phyloP scores from a whole-genome alignment of 2,888 invertebrate genomes.

The Ischnus inquisitorius region DNA sequence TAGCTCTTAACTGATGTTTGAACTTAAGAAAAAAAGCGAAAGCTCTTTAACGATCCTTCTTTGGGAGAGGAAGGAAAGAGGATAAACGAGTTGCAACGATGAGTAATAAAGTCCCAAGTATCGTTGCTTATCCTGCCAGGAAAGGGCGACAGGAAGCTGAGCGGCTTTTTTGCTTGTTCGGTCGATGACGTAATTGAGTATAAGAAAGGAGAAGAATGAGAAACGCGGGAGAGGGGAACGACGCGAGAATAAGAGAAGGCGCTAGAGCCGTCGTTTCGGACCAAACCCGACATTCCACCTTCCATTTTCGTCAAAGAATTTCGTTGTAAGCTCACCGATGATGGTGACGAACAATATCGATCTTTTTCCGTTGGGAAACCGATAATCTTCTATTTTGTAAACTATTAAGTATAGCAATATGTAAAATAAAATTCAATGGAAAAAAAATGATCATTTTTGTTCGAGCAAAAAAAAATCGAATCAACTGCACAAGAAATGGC shows the following conservation, averaged over 20 bases:
- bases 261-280: neutral
- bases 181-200: conserved; percentile 43
- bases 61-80: neutral
- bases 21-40: neutral
- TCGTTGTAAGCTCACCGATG: too few species aligned
- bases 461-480: too few species aligned
- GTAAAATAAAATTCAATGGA: too few species aligned
- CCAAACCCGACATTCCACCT: too few species aligned
- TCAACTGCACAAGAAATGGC: too few species aligned
- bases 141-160: conserved; percentile 29
- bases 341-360: too few species aligned
- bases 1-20: neutral
- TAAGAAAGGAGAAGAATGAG: conserved; percentile 3
- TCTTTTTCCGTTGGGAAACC: too few species aligned
- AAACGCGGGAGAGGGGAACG: neutral
- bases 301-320: too few species aligned
- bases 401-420: too few species aligned
- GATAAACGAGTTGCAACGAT: conserved; percentile 5
- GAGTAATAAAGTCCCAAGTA: conserved; percentile 4
- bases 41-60: neutral
- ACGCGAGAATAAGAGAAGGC: neutral
- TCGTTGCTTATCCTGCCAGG: neutral
- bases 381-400: too few species aligned
- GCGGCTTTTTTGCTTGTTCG: conserved; percentile 27
- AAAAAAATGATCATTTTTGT: too few species aligned